Base-by-base conservation (phyloP, 2,888 invertebrate genomes). In the Synanthedon andrenaeformis region DNA sequence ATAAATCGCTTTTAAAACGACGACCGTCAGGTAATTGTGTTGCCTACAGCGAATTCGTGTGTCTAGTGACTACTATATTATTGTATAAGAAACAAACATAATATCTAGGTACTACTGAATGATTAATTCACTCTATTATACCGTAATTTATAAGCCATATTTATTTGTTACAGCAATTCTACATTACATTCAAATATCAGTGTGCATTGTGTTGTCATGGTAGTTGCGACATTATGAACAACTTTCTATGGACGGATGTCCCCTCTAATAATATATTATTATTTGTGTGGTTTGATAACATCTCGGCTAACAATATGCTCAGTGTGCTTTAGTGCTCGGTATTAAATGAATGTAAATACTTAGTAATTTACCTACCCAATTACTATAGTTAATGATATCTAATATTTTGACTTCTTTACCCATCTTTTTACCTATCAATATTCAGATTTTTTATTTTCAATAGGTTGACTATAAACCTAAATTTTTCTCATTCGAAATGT, bases 161-260 rank as follows among this genome's bases (percentile, higher is more conserved):
- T 13, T 45, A 45, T 13, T 13, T 45, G 45, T 45, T 45, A 12
- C n/a, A 45, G 14, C 14, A 45, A 14, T 45, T 45, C 14, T 12
- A 45, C 14, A 13, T 45, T 45, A 45, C 45, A 45, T 45, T 45
- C 45, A 45, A 45, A 45, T 45, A 45, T 45, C 45, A 45, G 52
- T 51, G 42, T 55, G 53, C 49, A 56, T 58, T 57, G 57, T 59
- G 56, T 55, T 55, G 48, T 49, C 51, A 54, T 58, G 52, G 60
- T 62, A 53, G 56, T 56, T 55, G 53, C 55, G 45, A 49, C 51
- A 53, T 45, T 45, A n/a, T 14, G 45, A 45, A 14, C 58, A 69
- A 64, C 72, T 75, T 76, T 76, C 72, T 72, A 80, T 64, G 70
- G 68, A 74, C 67, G 67, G 74, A 62, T 71, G 67, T 67, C 63